Conservation (phyloP, 2,797 vertebrate species). For the Pseudocheirus occidentalis region DNA sequence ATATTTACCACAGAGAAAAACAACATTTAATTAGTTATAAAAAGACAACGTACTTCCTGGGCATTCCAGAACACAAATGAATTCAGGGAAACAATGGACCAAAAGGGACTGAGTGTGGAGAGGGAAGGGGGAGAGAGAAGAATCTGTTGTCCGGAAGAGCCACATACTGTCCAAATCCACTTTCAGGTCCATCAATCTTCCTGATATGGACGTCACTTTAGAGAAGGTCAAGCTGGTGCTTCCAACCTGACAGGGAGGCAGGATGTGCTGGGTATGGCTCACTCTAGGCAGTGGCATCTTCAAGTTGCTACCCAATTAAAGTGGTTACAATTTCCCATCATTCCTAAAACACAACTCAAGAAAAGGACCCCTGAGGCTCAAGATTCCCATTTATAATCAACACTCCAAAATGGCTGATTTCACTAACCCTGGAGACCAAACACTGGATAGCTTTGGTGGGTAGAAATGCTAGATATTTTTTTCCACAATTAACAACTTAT, state of each 20-base stretch:
- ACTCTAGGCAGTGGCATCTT: not conserved
- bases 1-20: not conserved
- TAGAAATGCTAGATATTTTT: conserved; percentile 46
- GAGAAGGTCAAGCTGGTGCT: not conserved
- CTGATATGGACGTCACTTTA: not conserved
- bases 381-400: not conserved
- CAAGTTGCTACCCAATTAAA: conserved; percentile 6
- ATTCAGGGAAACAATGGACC: not conserved
- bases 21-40: not conserved
- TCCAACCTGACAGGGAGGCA: not conserved
- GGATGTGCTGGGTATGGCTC: not conserved
- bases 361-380: conserved; percentile 2
- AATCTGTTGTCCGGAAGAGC: not conserved
- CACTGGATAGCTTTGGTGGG: not conserved
- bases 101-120: not conserved
- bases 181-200: accelerated
- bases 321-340: not conserved
- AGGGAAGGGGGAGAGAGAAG: not conserved
- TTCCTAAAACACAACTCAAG: conserved; percentile 17
- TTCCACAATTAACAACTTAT: conserved; percentile 70
- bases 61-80: conserved; percentile 14
- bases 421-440: not conserved
- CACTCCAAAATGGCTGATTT: not conserved
- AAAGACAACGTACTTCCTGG: conserved; percentile 17
- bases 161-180: accelerated